Evolutionary conservation across 2,888 invertebrate genomes (phyloP).

Genomic region (Eupelmus urozonus): DNA sequence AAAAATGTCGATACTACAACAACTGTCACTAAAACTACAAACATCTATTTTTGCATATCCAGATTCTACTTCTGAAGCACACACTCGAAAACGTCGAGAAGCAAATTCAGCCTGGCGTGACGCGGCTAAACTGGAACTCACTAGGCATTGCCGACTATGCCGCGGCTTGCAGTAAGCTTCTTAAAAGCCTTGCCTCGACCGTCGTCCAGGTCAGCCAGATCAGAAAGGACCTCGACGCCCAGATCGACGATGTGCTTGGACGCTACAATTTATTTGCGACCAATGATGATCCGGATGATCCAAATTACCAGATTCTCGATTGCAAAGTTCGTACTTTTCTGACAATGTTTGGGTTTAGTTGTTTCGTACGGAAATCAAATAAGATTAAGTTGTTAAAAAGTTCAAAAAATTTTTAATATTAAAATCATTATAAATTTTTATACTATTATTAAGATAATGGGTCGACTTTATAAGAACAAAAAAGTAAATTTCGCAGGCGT

Average conservation of each 20-base stretch:
- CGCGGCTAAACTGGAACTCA: constrained; percentile 91
- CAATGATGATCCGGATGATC: constrained; percentile 18
- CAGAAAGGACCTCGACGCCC: constrained; percentile 67
- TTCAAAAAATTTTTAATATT: too few relatives aligned
- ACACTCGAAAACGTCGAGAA: constrained; percentile 86
- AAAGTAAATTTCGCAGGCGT: constrained; percentile 38
- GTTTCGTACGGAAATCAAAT: background rate
- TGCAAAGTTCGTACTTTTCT: constrained; percentile 46
- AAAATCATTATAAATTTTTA: background rate
- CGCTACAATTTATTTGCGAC: constrained; percentile 68
- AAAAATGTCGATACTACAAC: too few relatives aligned
- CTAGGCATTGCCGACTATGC: constrained; percentile 88
- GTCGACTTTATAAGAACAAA: background rate
- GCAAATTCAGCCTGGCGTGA: constrained; percentile 88
- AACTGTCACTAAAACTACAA: too few relatives aligned
- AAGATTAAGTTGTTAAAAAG: too few relatives aligned
- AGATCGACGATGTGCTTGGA: constrained; percentile 68
- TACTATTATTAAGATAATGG: background rate
- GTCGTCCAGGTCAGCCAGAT: constrained; percentile 84
- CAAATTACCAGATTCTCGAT: constrained; percentile 27
- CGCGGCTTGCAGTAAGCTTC: constrained; percentile 79
- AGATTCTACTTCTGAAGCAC: constrained; percentile 84
- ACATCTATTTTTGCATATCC: too few relatives aligned
- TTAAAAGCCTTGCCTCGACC: constrained; percentile 82
- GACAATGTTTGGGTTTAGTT: background rate